Evolutionary conservation across 2,113 vertebrate species (phyloP).

Genomic region (Aspidoscelis tigris): DNA sequence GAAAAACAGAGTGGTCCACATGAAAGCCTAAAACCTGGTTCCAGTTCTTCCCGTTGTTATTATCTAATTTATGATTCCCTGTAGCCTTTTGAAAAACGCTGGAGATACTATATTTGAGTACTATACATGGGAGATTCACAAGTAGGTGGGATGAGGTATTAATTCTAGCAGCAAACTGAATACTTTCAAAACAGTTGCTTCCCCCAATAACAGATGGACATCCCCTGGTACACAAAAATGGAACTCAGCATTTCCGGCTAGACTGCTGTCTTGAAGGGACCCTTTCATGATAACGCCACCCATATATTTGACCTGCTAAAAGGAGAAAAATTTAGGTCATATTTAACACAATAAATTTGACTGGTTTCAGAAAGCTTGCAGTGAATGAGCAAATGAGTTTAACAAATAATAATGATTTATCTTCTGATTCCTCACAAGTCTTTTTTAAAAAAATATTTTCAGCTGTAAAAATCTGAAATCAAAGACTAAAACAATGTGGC

Average conservation of each 20-base stretch:
- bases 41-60: background rate
- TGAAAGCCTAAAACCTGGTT: background rate
- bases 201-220: too few relatives aligned
- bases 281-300: background rate
- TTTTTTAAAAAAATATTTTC: slow-evolving; percentile 24
- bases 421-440: slow-evolving; percentile 29
- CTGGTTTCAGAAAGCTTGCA: background rate
- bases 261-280: background rate
- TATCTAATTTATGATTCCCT: background rate
- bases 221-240: background rate
- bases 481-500: slow-evolving; percentile 3
- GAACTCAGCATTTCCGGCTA: background rate
- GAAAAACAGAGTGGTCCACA: background rate
- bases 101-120: background rate
- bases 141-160: too few relatives aligned
- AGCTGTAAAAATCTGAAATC: slow-evolving; percentile 1
- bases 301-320: background rate
- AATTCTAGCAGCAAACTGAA: background rate
- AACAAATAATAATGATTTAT: background rate
- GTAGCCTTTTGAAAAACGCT: background rate
- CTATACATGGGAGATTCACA: background rate
- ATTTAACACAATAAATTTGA: slow-evolving; percentile 71
- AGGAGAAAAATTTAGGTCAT: background rate
- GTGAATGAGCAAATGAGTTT: background rate
- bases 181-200: background rate